Conservation (phyloP, 2,888 invertebrate species). For the Piscicola geometra region DNA sequence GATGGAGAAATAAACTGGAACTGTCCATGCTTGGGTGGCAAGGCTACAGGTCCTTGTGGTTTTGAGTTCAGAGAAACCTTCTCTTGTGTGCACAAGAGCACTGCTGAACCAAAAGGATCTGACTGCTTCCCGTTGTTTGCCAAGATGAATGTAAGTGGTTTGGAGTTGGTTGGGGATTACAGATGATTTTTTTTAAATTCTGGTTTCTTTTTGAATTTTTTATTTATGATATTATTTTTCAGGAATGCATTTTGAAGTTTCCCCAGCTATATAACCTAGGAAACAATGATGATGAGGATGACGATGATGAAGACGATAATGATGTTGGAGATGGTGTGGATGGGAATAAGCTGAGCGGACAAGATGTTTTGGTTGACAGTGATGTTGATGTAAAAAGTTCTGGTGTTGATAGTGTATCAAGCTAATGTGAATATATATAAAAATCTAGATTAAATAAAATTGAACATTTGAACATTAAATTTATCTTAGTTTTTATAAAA, state of each 20-base stretch:
- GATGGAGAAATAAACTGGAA: constrained; percentile 92
- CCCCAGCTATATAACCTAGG: constrained; percentile 35
- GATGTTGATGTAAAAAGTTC: no score
- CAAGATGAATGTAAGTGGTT: constrained; percentile 80
- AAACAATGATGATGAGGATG: constrained; percentile 30
- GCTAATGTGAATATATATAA: no score
- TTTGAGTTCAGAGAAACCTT: constrained; percentile 87
- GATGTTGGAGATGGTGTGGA: not conserved
- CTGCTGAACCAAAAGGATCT: constrained; percentile 80
- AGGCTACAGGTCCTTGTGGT: constrained; percentile 93
- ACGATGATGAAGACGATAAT: constrained; percentile 27
- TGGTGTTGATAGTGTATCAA: no score
- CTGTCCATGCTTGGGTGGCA: constrained; percentile 93
- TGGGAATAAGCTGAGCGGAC: no score
- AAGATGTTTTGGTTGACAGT: no score
- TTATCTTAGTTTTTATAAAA: no score
- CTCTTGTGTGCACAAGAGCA: constrained; percentile 79
- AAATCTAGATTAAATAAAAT: no score
- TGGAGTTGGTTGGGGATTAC: not conserved
- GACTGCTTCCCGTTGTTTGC: constrained; percentile 87
- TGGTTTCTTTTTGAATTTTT: not conserved
- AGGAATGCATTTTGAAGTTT: constrained; percentile 78
- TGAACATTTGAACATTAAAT: no score
- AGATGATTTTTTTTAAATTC: not conserved
- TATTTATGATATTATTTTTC: constrained; percentile 62